A percentile compares a stretch with the other conserved stretches of the same genome.
Conservation (phyloP, 2,113 vertebrate genomes). For the Nothoprocta perdicaria region DNA sequence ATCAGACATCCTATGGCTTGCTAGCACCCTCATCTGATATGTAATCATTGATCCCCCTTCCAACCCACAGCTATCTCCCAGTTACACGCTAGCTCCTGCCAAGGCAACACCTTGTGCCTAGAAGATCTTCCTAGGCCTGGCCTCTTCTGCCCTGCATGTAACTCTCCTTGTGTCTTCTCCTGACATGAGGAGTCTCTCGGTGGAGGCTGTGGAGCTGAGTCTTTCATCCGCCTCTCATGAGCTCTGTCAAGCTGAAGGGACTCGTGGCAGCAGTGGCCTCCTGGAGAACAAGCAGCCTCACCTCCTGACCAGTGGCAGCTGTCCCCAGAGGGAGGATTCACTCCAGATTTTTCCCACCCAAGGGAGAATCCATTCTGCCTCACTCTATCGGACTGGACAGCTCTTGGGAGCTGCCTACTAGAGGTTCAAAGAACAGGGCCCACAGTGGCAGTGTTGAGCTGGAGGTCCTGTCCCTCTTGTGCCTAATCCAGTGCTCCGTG, state of each 20-base stretch:
- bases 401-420: not conserved
- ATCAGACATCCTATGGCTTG: not conserved
- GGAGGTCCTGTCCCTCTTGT: not conserved
- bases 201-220: rapidly evolving
- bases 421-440: not conserved
- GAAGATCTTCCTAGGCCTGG: not conserved
- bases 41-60: not conserved
- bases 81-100: not conserved
- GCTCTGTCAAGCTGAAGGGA: not conserved
- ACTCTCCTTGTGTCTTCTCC: not conserved
- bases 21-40: not conserved
- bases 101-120: not conserved
- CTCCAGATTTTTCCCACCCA: not conserved
- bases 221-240: not conserved
- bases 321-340: rapidly evolving
- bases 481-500: not conserved
- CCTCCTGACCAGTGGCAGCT: not conserved
- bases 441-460: not conserved
- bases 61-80: not conserved
- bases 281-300: not conserved
- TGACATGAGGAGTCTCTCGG: rapidly evolving
- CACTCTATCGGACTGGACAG: not conserved
- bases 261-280: not conserved
- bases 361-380: not conserved
- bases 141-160: not conserved